These are phyloP conservation scores for Willisornis vidua DNA, from an alignment of 2,113 vertebrate genomes.

Conservation along the genomic window DNA sequence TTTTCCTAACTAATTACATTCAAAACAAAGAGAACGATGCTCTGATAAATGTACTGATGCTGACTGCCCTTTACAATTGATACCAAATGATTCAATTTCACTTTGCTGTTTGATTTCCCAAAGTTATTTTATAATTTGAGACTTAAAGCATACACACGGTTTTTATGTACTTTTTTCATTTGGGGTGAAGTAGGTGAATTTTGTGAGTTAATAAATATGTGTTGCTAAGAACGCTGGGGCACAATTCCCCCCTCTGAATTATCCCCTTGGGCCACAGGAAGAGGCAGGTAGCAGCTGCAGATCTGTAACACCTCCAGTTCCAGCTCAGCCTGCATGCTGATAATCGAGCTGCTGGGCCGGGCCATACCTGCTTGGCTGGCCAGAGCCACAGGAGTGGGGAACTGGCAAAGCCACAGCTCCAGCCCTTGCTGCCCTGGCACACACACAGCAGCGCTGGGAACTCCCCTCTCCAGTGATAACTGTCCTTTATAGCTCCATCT, in stretches of 20 bases:
- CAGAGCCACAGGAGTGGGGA: background rate
- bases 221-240: background rate
- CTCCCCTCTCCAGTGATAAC: background rate
- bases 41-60: background rate
- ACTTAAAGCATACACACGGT: background rate
- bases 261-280: background rate
- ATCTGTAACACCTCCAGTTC: background rate
- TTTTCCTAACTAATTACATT: background rate
- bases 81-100: background rate
- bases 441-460: background rate
- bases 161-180: slow-evolving; percentile 16
- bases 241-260: background rate
- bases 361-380: background rate
- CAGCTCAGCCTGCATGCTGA: background rate
- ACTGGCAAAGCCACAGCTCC: background rate
- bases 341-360: too few species aligned
- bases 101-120: background rate
- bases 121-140: slow-evolving; percentile 29
- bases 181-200: slow-evolving; percentile 34
- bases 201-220: slow-evolving; percentile 14
- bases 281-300: background rate
- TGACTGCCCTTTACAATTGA: background rate
- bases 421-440: background rate
- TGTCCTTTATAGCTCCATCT: background rate
- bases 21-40: background rate